Conservation (phyloP, 2,113 vertebrate species). For the Conger conger region DNA sequence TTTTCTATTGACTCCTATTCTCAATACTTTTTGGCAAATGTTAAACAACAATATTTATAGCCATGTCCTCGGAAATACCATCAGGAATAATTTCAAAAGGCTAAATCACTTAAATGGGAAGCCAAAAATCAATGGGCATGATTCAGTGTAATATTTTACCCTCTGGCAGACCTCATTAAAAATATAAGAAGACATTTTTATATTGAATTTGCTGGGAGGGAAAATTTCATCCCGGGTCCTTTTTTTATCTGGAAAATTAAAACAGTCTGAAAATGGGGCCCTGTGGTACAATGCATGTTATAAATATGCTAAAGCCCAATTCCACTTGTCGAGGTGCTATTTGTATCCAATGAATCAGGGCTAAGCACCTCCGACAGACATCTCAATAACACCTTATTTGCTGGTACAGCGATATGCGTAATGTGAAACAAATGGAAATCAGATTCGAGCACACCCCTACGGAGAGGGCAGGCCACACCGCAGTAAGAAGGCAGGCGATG, state of each 20-base stretch:
- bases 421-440: constrained; percentile 40
- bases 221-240: constrained; percentile 17
- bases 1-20: neutral
- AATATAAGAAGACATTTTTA: constrained; percentile 28
- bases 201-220: constrained; percentile 20
- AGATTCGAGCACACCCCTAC: constrained; percentile 26
- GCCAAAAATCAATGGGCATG: constrained; percentile 13
- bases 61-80: neutral
- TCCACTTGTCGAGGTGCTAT: constrained; percentile 36
- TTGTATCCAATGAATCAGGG: constrained; percentile 40
- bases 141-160: constrained; percentile 26
- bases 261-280: constrained; percentile 24
- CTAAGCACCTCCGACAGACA: constrained; percentile 36
- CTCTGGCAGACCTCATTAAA: constrained; percentile 21
- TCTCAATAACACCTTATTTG: constrained; percentile 43
- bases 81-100: neutral
- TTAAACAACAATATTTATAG: neutral
- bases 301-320: constrained; percentile 38
- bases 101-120: constrained; percentile 12
- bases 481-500: neutral
- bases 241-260: constrained; percentile 26
- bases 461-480: neutral
- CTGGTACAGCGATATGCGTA: constrained; percentile 37
- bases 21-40: neutral
- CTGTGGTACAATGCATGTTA: constrained; percentile 29